Percentiles rank a stretch among this genome's conserved stretches.
phyloP scores from a whole-genome alignment of 1,140 invertebrate species.

The Lepidurus couesii region DNA sequence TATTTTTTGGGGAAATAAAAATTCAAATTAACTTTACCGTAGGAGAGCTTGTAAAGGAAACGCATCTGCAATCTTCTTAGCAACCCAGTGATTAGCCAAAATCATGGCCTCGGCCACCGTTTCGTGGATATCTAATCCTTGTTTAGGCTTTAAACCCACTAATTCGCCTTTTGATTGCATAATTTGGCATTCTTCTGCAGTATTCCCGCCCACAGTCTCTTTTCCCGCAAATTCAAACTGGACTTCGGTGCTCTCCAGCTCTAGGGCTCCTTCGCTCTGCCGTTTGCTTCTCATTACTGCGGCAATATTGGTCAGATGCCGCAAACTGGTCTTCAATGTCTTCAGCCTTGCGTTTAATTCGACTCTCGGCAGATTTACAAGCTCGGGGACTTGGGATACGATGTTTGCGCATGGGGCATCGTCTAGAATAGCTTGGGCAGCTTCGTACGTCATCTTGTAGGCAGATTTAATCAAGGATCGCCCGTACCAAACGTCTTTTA shows the following conservation, averaged over 20 bases:
- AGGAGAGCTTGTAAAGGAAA: conserved; percentile 44
- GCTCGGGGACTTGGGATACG: conserved; percentile 42
- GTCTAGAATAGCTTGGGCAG: conserved; percentile 43
- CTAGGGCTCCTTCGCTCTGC: conserved; percentile 42
- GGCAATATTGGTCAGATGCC: conserved; percentile 41
- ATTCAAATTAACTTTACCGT: conserved; percentile 28
- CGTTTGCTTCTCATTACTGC: conserved; percentile 40
- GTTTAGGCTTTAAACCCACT: conserved; percentile 33
- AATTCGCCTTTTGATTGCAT: conserved; percentile 30
- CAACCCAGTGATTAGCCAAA: conserved; percentile 49
- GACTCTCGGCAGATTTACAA: conserved; percentile 24
- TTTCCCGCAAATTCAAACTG: conserved; percentile 42
- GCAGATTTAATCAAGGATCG: conserved; percentile 44
- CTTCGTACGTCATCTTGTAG: conserved; percentile 47
- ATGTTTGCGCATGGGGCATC: conserved; percentile 39
- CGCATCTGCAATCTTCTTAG: conserved; percentile 44
- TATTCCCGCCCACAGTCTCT: conserved; percentile 29
- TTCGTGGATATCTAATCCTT: conserved; percentile 46
- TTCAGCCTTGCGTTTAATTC: conserved; percentile 28
- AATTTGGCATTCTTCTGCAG: neutral
- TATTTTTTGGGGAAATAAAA: neutral
- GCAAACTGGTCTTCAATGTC: conserved; percentile 38
- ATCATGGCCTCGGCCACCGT: conserved; percentile 53
- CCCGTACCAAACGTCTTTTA: conserved; percentile 45
- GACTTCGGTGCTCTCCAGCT: conserved; percentile 45